Evolutionary conservation across 2,113 vertebrate species (phyloP), one percentile per base, ranked within the genome.

Genomic region (Ptyas mucosa): DNA sequence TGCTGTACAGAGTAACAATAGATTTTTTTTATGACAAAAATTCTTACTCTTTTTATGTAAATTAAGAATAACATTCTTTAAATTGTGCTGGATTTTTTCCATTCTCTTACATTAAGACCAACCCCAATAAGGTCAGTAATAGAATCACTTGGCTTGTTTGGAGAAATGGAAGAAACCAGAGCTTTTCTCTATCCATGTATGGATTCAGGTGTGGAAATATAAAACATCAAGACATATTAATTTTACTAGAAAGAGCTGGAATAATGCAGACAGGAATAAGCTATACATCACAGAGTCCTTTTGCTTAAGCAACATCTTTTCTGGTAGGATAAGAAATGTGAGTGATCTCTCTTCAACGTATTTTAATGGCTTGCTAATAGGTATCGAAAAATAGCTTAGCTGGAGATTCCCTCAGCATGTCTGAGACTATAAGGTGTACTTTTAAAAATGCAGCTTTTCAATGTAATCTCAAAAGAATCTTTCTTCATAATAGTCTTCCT

Each of bases 401-500:
- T 94, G 91, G 88, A 53, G 10, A 8, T 91, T 95, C 69, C 0
- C 81, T 93, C 90, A 64, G 88, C 86, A 24, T 95, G 75, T 5
- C 8, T 24, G 92, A 92, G 46, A 85, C 24, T 93, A 1, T 89
- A 20, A 3, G 46, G 0, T 26, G 14, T 87, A 87, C 8, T 46
- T 93, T 64, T 26, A 64, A 93, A 93, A 14, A 54, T 86, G 52
- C 39, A 81, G 29, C 89, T 94, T 95, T 85, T 57, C 53, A 58
- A 91, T 91, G 91, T 10, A 94, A n/a, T 92, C 43, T 69, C 69
- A 91, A 55, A 92, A 29, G 20, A 94, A 57, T 94, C 52, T 90
- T 94, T 95, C 89, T 92, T 94, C 23, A 58, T 89, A 93, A 91
- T 54, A 39, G 15, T 90, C 51, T 89, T 95, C 85, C 91, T 96